phyloP scores from a whole-genome alignment of 1,140 invertebrate species.

The Arctopsyche grandis region DNA sequence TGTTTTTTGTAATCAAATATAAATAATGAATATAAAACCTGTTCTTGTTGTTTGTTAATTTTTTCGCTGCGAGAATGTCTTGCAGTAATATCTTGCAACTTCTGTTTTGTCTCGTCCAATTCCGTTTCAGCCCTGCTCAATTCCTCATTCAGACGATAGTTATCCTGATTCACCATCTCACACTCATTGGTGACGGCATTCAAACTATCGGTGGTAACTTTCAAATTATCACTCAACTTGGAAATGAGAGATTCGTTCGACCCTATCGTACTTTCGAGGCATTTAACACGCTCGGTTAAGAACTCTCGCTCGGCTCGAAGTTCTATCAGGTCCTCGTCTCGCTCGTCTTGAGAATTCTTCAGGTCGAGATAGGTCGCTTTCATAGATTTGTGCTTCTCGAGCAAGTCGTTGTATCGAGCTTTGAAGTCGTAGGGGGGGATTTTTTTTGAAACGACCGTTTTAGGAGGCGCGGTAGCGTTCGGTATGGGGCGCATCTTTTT shows the following conservation, averaged over 20 bases:
- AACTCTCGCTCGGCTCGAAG: slow-evolving; percentile 56
- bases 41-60: slow-evolving; percentile 44
- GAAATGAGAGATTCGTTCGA: neutral
- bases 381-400: slow-evolving; percentile 63
- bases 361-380: slow-evolving; percentile 55
- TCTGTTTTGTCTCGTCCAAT: slow-evolving; percentile 24
- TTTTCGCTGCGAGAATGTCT: slow-evolving; percentile 29
- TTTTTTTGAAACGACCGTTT: slow-evolving; percentile 44
- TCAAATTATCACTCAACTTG: neutral
- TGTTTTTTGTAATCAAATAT: no score
- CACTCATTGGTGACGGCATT: slow-evolving; percentile 55
- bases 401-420: slow-evolving; percentile 60
- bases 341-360: slow-evolving; percentile 55
- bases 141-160: slow-evolving; percentile 19
- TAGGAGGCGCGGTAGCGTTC: neutral
- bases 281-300: neutral
- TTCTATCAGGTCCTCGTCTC: slow-evolving; percentile 55
- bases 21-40: slow-evolving; percentile 26
- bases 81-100: slow-evolving; percentile 32
- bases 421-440: slow-evolving; percentile 63
- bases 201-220: slow-evolving; percentile 6
- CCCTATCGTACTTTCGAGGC: slow-evolving; percentile 23
- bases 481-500: slow-evolving; percentile 30
- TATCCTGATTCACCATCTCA: slow-evolving; percentile 53
- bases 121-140: slow-evolving; percentile 28